A percentile compares a stretch with the other conserved stretches of the same genome.
These are phyloP conservation scores for Tangara arthus DNA, from an alignment of 2,797 vertebrate genomes.

Conservation along the genomic window DNA sequence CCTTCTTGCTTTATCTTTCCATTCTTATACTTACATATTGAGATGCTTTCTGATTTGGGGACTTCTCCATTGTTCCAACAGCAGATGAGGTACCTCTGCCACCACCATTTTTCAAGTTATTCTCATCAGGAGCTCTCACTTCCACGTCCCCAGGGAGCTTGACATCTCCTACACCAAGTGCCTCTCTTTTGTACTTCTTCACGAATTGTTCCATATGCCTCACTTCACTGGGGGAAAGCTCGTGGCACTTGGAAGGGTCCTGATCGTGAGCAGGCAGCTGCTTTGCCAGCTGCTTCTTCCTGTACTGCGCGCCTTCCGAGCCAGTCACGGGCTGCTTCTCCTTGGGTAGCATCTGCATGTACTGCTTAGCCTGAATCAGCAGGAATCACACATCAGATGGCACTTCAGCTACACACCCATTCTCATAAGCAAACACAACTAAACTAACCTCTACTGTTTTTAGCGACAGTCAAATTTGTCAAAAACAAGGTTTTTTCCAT, in stretches of 20 bases:
- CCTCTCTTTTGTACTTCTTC: conserved; percentile 94
- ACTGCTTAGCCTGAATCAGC: conserved; percentile 84
- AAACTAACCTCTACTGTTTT: conserved; percentile 5
- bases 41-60: conserved; percentile 58
- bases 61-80: conserved; percentile 76
- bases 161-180: conserved; percentile 90
- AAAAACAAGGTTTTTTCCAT: conserved; percentile 7
- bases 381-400: conserved; percentile 45
- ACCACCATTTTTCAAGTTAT: conserved; percentile 67
- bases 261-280: conserved; percentile 98
- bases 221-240: conserved; percentile 90
- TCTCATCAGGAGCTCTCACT: conserved; percentile 22
- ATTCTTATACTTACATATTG: conserved; percentile 84
- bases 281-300: conserved; percentile 94
- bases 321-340: conserved; percentile 92
- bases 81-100: conserved; percentile 74
- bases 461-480: background rate
- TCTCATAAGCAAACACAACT: background rate
- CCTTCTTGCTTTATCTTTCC: background rate
- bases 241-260: conserved; percentile 93
- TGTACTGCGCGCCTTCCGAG: conserved; percentile 90
- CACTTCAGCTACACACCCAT: background rate
- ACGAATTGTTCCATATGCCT: conserved; percentile 95
- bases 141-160: conserved; percentile 86
- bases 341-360: conserved; percentile 94